Conservation (phyloP, 2,888 invertebrate genomes). For the Synergus gifuensis region DNA sequence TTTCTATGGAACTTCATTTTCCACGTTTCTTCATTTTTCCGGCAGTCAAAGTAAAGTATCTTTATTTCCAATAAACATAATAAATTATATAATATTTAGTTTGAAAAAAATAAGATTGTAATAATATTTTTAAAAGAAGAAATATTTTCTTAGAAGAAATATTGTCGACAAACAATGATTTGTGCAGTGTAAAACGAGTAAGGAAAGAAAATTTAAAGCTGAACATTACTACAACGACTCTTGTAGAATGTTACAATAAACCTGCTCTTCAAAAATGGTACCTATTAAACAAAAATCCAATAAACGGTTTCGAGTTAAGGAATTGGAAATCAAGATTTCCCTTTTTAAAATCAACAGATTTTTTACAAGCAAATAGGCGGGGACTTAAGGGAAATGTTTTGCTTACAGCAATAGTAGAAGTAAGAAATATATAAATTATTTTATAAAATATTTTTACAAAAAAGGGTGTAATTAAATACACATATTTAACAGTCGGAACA, state of each 20-base stretch:
- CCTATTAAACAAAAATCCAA: background rate
- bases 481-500: background rate
- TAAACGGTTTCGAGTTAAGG: background rate
- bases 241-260: background rate
- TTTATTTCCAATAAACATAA: background rate
- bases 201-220: background rate
- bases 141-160: too few relatives aligned
- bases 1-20: background rate
- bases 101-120: too few relatives aligned
- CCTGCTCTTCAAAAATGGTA: background rate
- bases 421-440: background rate
- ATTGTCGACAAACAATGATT: too few relatives aligned
- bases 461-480: background rate
- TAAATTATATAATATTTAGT: too few relatives aligned
- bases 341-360: background rate
- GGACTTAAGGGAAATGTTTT: background rate
- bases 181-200: too few relatives aligned
- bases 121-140: too few relatives aligned
- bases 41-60: background rate
- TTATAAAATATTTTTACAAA: background rate
- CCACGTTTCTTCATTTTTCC: background rate
- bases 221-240: background rate
- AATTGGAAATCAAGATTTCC: background rate
- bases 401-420: background rate
- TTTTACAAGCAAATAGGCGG: background rate